Evolutionary conservation across 2,888 invertebrate genomes (phyloP), one percentile per base, ranked within the genome.

Genomic region (Machimus atricapillus): DNA sequence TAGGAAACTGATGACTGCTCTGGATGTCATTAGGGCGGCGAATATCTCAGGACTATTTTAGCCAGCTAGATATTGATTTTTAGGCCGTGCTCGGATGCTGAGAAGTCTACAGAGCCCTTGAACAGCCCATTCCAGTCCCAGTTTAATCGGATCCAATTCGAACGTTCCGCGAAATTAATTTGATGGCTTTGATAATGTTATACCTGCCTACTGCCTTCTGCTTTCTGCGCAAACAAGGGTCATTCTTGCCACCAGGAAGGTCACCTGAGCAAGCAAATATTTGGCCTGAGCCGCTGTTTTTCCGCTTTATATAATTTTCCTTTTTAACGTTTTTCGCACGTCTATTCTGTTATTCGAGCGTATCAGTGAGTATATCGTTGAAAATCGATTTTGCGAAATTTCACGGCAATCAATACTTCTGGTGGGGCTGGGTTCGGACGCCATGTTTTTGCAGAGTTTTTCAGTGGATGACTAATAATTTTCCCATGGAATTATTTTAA

Each of bases 91-190:
- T 66, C 66, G 66, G 66, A 66, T 66, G 66, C 27, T 66, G 19
- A 27, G 58, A 14, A 27, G 40, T 12, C 52, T 6, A 19, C 52
- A 19, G 52, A 19, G n/a, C 27, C 66, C 66, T 27, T 27, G 66
- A 27, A 14, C 34, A 16, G 1, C 9, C 76, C 34, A 40, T 12
- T n/a, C 37, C 34, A 4, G 52, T 14, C 76, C 16, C 34, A 19
- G 19, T 19, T 76, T n/a, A 34, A 34, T 76, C 76, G 76, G 74
- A 74, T 74, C 34, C 74, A n/a, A 34, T 76, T 76, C 40, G 34
- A 34, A 76, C 40, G 76, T 76, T 76, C 76, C 76, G 40, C 40
- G 76, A 76, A 76, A 76, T 76, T 76, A 76, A 76, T 76, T 76
- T 76, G 40, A 37, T 76, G 37, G 40, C 76, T 37, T 23, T 66